A percentile compares a stretch with the other conserved stretches of the same genome.
phyloP scores from a whole-genome alignment of 2,113 vertebrate species.

The Malurus alboscapulatus region DNA sequence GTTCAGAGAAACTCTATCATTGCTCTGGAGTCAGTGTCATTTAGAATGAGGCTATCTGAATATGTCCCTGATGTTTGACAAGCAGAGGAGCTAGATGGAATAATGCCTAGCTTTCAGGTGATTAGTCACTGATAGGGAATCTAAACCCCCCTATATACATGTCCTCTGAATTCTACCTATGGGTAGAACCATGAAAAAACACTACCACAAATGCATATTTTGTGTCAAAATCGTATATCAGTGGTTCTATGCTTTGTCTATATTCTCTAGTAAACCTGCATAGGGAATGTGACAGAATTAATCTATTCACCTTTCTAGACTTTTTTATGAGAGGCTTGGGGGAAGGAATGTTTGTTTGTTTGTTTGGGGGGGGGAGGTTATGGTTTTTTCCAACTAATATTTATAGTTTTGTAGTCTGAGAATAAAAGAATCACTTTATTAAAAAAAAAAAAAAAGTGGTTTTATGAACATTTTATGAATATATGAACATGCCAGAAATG shows the following conservation, averaged over 20 bases:
- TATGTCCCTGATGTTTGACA: not conserved
- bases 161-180: not conserved
- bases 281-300: not conserved
- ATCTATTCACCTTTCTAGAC: not conserved
- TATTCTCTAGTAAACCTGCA: not conserved
- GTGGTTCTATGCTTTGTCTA: not conserved
- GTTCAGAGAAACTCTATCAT: not conserved
- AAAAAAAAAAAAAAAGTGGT: not conserved
- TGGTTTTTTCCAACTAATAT: not conserved
- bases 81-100: not conserved
- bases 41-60: not conserved
- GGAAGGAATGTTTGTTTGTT: not conserved
- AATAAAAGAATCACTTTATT: not conserved
- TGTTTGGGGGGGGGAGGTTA: not conserved
- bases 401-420: not conserved
- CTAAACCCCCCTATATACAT: not conserved
- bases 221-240: fast-evolving
- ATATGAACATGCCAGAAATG: not conserved
- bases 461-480: not conserved
- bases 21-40: not conserved
- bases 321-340: not conserved
- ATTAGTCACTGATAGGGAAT: not conserved
- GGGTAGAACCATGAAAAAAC: not conserved
- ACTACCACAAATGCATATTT: not conserved
- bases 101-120: not conserved